Evolutionary conservation across 2,113 vertebrate species (phyloP).

Genomic region (Leptosomus discolor): DNA sequence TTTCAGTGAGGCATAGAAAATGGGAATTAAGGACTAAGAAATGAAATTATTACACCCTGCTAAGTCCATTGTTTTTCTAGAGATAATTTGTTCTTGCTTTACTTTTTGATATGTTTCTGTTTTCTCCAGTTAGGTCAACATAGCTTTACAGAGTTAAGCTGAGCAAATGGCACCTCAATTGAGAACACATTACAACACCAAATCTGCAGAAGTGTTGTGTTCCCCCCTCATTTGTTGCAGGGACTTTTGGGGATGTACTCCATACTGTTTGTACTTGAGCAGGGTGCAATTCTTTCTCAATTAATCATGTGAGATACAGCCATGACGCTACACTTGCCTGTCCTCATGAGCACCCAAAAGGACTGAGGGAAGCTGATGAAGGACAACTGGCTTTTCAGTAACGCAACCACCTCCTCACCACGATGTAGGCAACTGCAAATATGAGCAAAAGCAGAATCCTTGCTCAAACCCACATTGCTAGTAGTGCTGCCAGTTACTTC

Average conservation of each 20-base stretch:
- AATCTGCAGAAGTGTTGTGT: no score
- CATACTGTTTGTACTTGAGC: neutral
- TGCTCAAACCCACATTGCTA: neutral
- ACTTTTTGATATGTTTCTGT: neutral
- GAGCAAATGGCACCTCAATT: neutral
- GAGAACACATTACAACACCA: no score
- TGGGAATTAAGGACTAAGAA: neutral
- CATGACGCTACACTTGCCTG: fast-evolving
- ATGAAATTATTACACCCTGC: neutral
- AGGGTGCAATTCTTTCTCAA: neutral
- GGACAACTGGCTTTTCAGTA: neutral
- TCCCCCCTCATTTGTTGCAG: neutral
- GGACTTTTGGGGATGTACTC: neutral
- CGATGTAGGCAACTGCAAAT: fast-evolving
- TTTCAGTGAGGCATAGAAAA: neutral
- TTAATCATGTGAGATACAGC: neutral
- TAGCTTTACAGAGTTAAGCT: neutral
- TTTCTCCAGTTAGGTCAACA: neutral
- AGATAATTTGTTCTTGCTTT: neutral
- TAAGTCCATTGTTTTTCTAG: neutral
- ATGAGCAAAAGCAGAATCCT: neutral
- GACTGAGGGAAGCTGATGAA: neutral
- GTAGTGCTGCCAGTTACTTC: neutral
- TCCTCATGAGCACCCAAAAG: neutral
- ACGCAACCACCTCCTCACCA: neutral